phyloP scores from a whole-genome alignment of 2,113 vertebrate species.

The Brachypodius melanocephalos region DNA sequence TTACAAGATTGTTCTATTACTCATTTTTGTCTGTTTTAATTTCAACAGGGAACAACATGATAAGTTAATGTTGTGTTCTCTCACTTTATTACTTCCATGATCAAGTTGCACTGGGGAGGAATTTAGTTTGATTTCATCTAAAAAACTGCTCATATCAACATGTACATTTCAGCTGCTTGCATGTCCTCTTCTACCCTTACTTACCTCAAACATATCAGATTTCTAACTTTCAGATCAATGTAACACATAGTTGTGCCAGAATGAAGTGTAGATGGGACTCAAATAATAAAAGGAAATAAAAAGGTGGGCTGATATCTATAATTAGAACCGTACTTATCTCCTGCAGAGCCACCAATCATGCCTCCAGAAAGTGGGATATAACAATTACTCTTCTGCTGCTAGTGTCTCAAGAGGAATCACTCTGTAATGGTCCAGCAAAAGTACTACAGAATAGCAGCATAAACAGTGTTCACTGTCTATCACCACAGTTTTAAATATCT shows the following conservation, averaged over 20 bases:
- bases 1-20: constrained; percentile 6
- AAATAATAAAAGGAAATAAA: background rate
- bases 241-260: background rate
- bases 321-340: background rate
- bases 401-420: background rate
- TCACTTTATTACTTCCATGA: constrained; percentile 30
- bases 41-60: background rate
- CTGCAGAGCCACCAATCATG: background rate
- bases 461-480: background rate
- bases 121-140: background rate
- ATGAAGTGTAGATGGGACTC: background rate
- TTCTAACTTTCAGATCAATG: background rate
- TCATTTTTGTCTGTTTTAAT: constrained; percentile 4
- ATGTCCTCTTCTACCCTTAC: background rate
- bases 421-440: background rate
- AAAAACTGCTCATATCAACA: background rate
- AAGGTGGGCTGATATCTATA: background rate
- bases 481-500: background rate
- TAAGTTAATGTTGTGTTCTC: constrained; percentile 19
- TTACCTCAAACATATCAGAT: background rate
- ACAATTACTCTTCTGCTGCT: background rate
- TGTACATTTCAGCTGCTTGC: background rate
- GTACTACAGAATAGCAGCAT: background rate
- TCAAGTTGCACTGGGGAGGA: background rate
- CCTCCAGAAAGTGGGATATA: background rate